A percentile compares a stretch with the other conserved stretches of the same genome.
Conservation (phyloP, 1,140 invertebrate genomes). For the Charaxes varanes region DNA sequence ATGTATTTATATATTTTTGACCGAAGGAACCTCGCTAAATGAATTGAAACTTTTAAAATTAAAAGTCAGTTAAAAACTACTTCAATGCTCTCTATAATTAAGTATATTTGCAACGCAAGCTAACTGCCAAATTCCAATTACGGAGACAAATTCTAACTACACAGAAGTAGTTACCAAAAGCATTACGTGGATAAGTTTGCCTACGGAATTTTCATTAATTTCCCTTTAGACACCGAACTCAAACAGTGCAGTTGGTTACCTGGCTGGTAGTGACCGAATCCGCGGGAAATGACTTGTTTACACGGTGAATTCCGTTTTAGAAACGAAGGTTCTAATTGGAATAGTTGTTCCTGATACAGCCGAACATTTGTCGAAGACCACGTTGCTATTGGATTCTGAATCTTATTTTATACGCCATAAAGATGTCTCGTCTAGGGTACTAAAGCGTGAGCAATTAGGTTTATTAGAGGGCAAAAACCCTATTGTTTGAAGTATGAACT, state of each 20-base stretch:
- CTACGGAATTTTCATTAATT: slow-evolving; percentile 16
- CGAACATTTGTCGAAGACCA: slow-evolving; percentile 1
- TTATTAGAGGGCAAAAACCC: slow-evolving; percentile 37
- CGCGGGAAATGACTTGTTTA: slow-evolving; percentile 31
- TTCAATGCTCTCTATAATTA: neutral
- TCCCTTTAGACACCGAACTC: slow-evolving; percentile 19
- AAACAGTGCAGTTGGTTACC: slow-evolving; percentile 21
- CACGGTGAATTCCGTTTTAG: slow-evolving; percentile 22
- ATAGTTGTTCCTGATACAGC: slow-evolving; percentile 31
- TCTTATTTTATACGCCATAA: neutral
- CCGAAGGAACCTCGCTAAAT: no score
- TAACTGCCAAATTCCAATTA: slow-evolving; percentile 9
- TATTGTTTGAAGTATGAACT: slow-evolving; percentile 10
- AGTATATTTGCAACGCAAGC: no score
- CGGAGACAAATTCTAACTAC: slow-evolving; percentile 1
- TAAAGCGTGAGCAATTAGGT: slow-evolving; percentile 50
- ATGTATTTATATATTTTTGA: no score
- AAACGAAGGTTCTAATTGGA: slow-evolving; percentile 39
- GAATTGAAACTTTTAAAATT: neutral
- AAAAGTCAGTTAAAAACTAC: neutral
- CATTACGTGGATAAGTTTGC: slow-evolving; percentile 14
- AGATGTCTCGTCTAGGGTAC: slow-evolving; percentile 8
- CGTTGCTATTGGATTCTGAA: slow-evolving; percentile 4
- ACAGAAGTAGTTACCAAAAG: slow-evolving; percentile 11
- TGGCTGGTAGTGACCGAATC: slow-evolving; percentile 24